phyloP scores from a whole-genome alignment of 2,888 invertebrate species.

The Leucophora obtusa region DNA sequence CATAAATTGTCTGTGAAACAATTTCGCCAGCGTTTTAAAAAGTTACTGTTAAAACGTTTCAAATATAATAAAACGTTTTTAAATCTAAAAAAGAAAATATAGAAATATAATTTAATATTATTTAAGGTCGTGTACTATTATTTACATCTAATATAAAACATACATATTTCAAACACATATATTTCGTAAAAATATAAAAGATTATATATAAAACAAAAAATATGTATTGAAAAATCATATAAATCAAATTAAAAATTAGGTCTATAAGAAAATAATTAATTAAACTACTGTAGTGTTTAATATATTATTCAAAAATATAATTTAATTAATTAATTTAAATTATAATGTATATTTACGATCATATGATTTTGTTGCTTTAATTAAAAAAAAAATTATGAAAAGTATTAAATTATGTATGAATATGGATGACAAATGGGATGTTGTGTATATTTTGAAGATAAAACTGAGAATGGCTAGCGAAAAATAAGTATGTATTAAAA shows the following conservation, averaged over 20 bases:
- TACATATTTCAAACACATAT: background rate
- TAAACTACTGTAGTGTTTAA: background rate
- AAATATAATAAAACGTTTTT: constrained; percentile 46
- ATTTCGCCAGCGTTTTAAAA: constrained; percentile 64
- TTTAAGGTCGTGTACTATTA: background rate
- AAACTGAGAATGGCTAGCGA: background rate
- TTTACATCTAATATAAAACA: background rate
- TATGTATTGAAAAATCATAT: background rate
- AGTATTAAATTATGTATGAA: constrained; percentile 12
- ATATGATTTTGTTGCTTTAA: constrained; percentile 50
- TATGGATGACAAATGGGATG: constrained; percentile 3
- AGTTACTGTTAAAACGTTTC: constrained; percentile 55
- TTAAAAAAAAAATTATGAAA: background rate
- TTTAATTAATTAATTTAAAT: background rate
- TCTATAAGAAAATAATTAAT: background rate
- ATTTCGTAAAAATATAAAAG: background rate
- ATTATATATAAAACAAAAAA: background rate
- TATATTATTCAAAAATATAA: background rate
- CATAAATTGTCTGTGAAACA: constrained; percentile 71
- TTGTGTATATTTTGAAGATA: constrained; percentile 1
- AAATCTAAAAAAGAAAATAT: constrained; percentile 33
- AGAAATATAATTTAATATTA: constrained; percentile 3
- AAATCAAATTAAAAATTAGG: background rate
- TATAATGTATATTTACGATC: constrained; percentile 9
- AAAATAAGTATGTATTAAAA: constrained; percentile 9